Evolutionary conservation across 1,140 invertebrate species (phyloP).

Genomic region (Diprion similis): DNA sequence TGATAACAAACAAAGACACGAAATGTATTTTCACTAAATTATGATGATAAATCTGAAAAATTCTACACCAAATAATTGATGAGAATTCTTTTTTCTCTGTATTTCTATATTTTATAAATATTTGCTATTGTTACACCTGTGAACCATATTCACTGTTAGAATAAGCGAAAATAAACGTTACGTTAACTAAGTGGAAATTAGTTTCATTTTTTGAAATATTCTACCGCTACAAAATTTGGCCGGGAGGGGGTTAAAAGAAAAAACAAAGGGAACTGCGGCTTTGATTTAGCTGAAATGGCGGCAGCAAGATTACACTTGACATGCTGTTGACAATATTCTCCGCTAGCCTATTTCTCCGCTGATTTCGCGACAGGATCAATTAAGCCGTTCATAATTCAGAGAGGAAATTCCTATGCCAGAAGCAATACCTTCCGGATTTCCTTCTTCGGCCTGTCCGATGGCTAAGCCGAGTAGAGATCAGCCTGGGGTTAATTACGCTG

Average conservation of each 20-base stretch:
- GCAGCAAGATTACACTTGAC: background rate
- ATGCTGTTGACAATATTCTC: background rate
- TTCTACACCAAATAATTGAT: no score
- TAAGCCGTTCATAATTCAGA: background rate
- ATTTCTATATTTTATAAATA: no score
- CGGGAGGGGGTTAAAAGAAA: no score
- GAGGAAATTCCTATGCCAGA: background rate
- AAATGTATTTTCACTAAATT: background rate
- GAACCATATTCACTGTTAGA: no score
- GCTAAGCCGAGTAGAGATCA: slow-evolving; percentile 4
- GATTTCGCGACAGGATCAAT: slow-evolving; percentile 1
- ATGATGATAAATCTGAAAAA: background rate
- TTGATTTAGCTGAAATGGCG: no score
- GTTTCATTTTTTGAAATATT: no score
- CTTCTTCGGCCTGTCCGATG: background rate
- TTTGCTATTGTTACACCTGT: no score
- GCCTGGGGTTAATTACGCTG: slow-evolving; percentile 1
- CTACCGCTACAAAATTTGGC: no score
- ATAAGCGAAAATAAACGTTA: no score
- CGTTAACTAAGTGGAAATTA: no score
- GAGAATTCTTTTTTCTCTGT: no score
- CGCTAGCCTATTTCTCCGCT: background rate
- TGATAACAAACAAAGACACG: background rate
- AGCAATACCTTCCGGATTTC: slow-evolving; percentile 1
- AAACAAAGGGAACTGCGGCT: no score